Conservation (phyloP, 2,888 invertebrate species). For the Lasioglossum marginatum region DNA sequence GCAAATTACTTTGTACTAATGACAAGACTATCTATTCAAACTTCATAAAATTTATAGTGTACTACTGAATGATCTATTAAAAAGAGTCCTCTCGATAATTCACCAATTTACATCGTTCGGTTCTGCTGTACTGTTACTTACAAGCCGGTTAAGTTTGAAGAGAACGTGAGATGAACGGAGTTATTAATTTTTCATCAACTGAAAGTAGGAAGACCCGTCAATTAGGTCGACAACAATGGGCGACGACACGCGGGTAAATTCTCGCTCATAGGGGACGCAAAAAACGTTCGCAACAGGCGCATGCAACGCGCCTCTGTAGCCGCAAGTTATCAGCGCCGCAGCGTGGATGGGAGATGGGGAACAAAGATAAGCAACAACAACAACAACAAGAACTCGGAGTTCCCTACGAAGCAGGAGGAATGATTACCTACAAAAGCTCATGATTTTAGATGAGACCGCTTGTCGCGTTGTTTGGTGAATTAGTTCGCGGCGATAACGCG, state of each 20-base stretch:
- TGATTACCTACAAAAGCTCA: slow-evolving; percentile 46
- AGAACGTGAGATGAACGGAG: not conserved
- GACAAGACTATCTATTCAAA: no score
- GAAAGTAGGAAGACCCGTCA: not conserved
- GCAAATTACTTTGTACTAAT: no score
- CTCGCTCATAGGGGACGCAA: not conserved
- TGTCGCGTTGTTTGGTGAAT: not conserved
- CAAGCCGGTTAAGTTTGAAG: no score
- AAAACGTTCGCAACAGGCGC: slow-evolving; percentile 19
- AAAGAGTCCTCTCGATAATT: no score
- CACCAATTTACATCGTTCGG: no score
- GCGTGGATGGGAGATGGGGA: slow-evolving; percentile 16
- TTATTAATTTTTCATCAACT: not conserved
- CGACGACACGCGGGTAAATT: not conserved
- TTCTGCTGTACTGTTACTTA: no score
- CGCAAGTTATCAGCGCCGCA: slow-evolving; percentile 31
- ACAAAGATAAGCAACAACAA: slow-evolving; percentile 46
- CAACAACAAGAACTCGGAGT: slow-evolving; percentile 37
- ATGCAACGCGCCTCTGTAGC: slow-evolving; percentile 42
- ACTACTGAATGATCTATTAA: no score
- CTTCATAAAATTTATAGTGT: no score
- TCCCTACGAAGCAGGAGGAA: slow-evolving; percentile 43
- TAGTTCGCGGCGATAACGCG: not conserved
- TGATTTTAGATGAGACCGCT: slow-evolving; percentile 3
- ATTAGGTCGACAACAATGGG: not conserved